These are phyloP conservation scores for Anas platyrhynchos DNA, from an alignment of 2,113 vertebrate genomes.

Conservation along the genomic window DNA sequence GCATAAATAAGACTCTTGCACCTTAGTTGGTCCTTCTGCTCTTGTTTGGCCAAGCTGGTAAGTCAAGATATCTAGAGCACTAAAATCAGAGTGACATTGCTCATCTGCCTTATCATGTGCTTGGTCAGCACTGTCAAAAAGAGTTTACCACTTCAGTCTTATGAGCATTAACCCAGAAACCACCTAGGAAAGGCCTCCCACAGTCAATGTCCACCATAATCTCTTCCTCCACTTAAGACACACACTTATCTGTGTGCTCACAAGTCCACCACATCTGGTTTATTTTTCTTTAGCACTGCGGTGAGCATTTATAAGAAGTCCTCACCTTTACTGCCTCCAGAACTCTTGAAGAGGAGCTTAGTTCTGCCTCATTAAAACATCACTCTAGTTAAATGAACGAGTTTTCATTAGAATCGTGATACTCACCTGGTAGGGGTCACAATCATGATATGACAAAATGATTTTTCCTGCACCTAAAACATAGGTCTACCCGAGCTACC, in stretches of 20 bases:
- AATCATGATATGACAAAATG: not conserved
- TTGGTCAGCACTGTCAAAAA: not conserved
- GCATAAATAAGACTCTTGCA: not conserved
- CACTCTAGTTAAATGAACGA: not conserved
- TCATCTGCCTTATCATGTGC: not conserved
- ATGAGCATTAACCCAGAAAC: not conserved
- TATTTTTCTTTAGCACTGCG: not conserved
- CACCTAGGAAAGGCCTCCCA: not conserved
- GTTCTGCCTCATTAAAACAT: constrained; percentile 11
- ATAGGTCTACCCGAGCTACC: not conserved
- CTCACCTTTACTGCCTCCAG: not conserved
- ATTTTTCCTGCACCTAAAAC: not conserved
- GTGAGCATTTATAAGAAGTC: not conserved
- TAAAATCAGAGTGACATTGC: not conserved
- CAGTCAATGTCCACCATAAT: rapidly evolving
- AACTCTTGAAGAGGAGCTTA: not conserved
- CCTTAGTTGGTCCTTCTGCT: not conserved
- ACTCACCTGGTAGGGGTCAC: not conserved
- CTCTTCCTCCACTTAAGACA: not conserved
- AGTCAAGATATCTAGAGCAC: not conserved
- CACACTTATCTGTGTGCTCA: not conserved
- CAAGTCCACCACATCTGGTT: not conserved
- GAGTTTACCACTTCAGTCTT: not conserved
- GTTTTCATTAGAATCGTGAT: not conserved
- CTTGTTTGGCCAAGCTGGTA: not conserved